Percentiles rank a stretch among this genome's conserved stretches.
phyloP scores from a whole-genome alignment of 2,888 invertebrate genomes.

The Leptopilina drosophilae region DNA sequence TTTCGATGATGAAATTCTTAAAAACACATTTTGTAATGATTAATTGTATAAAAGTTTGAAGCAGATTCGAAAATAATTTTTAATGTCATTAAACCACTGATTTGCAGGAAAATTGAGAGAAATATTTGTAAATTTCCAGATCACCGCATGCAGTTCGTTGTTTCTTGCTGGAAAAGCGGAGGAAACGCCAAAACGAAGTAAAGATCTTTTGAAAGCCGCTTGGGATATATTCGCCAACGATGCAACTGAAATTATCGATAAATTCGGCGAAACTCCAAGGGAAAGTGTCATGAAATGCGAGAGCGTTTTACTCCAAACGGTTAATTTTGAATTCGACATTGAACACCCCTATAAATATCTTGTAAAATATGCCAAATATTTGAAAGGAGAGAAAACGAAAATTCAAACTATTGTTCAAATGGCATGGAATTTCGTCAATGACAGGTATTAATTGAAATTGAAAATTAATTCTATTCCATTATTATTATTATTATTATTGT shows the following conservation, averaged over 20 bases:
- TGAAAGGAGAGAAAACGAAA: slow-evolving; percentile 94
- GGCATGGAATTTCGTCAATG: slow-evolving; percentile 99
- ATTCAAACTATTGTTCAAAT: slow-evolving; percentile 98
- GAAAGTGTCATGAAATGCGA: slow-evolving; percentile 92
- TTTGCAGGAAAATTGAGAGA: no score
- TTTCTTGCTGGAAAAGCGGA: slow-evolving; percentile 99
- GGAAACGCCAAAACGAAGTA: slow-evolving; percentile 99
- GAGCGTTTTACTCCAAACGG: slow-evolving; percentile 96
- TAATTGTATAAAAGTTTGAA: no score
- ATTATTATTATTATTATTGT: no score
- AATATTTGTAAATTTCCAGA: slow-evolving; percentile 73
- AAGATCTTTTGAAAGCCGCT: slow-evolving; percentile 96
- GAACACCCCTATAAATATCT: slow-evolving; percentile 98
- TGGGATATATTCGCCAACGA: slow-evolving; percentile 86
- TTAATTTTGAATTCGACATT: slow-evolving; percentile 98
- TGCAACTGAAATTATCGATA: neutral
- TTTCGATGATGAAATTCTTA: no score
- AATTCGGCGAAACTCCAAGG: slow-evolving; percentile 93
- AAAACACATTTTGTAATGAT: no score
- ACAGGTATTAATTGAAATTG: slow-evolving; percentile 80
- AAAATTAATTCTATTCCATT: neutral
- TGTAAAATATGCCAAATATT: slow-evolving; percentile 94
- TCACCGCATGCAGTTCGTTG: slow-evolving; percentile 97
- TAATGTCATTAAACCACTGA: no score
- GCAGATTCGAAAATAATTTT: no score